Conservation (phyloP, 2,113 vertebrate species). For the Panthera uncia region DNA sequence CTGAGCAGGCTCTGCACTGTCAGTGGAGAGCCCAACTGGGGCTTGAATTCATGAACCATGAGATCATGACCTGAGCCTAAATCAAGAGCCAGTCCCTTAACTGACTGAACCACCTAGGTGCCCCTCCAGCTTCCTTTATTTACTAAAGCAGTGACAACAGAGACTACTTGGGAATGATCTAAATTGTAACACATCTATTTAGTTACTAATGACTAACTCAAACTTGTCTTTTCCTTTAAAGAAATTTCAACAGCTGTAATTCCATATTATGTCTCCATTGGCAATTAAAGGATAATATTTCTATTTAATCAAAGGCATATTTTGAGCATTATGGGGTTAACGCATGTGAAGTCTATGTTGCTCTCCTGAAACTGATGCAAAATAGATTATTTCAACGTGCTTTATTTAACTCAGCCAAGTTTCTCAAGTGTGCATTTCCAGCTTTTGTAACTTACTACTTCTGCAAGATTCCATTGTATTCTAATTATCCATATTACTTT, state of each 20-base stretch:
- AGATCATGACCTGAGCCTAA: too few species aligned
- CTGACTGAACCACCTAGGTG: too few species aligned
- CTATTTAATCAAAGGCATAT: not conserved
- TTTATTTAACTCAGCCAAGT: not conserved
- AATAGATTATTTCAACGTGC: not conserved
- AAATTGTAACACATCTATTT: not conserved
- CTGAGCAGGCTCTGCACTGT: too few species aligned
- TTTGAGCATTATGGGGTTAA: not conserved
- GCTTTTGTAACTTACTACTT: slow-evolving; percentile 4
- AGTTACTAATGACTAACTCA: not conserved
- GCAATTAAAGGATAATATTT: not conserved
- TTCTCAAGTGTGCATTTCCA: not conserved
- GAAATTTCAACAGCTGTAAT: not conserved
- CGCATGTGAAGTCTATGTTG: not conserved
- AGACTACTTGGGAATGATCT: not conserved
- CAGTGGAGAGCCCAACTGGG: too few species aligned
- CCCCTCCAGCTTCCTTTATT: not conserved
- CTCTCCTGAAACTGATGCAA: not conserved
- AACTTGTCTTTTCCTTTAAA: not conserved
- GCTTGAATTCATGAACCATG: too few species aligned
- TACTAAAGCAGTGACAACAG: not conserved
- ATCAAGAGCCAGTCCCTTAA: too few species aligned
- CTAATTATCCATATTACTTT: slow-evolving; percentile 60
- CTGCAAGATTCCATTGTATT: slow-evolving; percentile 14
- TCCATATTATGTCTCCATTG: not conserved